Evolutionary conservation across 1,140 invertebrate species (phyloP).

Genomic region (Galleria mellonella): DNA sequence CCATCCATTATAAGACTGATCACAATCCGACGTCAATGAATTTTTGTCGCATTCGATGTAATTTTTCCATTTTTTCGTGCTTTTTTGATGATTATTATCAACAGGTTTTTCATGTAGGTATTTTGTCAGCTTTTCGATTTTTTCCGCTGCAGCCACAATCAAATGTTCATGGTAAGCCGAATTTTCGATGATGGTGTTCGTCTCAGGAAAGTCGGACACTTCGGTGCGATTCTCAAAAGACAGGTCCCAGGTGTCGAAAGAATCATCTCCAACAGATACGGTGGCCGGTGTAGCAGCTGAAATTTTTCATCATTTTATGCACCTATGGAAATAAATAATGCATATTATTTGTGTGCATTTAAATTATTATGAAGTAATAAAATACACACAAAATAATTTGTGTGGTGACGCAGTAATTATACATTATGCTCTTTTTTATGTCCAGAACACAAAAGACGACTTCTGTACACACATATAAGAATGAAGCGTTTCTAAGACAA

Average conservation of each 20-base stretch:
- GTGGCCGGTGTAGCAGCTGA: constrained; percentile 45
- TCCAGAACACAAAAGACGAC: too few species aligned
- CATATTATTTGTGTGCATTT: too few species aligned
- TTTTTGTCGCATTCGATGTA: constrained; percentile 19
- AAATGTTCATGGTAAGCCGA: constrained; percentile 29
- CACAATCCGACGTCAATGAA: constrained; percentile 8
- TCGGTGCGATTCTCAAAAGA: constrained; percentile 44
- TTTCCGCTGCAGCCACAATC: constrained; percentile 38
- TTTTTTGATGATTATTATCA: constrained; percentile 15
- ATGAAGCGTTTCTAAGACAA: too few species aligned
- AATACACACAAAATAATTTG: too few species aligned
- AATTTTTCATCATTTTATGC: constrained; percentile 59
- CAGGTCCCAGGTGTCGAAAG: constrained; percentile 27
- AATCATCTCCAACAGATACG: constrained; percentile 23
- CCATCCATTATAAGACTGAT: constrained; percentile 24
- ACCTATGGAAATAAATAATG: constrained; percentile 39
- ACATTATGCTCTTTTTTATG: too few species aligned
- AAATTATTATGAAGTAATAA: too few species aligned
- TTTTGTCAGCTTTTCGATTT: constrained; percentile 67
- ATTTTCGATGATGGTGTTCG: constrained; percentile 19
- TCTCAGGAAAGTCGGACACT: constrained; percentile 30
- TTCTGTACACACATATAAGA: too few species aligned
- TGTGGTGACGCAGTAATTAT: too few species aligned
- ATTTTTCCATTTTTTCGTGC: constrained; percentile 51
- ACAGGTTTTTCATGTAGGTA: constrained; percentile 36